Evolutionary conservation across 2,888 invertebrate genomes (phyloP).

Genomic region (Noctuana brunneofusca): DNA sequence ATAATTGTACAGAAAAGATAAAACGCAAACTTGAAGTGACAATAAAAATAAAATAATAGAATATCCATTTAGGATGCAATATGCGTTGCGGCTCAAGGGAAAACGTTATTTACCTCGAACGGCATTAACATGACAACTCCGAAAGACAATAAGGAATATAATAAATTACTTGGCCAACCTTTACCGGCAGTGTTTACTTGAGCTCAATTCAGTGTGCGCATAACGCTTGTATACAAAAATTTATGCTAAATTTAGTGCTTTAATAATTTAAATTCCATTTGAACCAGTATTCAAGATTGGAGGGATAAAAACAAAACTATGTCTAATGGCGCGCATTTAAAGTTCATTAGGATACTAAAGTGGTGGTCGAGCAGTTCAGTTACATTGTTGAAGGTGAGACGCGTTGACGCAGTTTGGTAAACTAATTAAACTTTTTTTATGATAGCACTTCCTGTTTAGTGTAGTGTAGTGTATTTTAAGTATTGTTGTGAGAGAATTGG

Average conservation of each 20-base stretch:
- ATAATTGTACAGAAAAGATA: not conserved
- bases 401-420: not conserved
- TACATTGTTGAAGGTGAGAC: constrained; percentile 7
- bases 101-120: constrained; percentile 48
- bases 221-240: not conserved
- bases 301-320: not conserved
- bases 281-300: not conserved
- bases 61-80: constrained; percentile 16
- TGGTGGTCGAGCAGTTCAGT: not conserved
- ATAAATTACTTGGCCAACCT: constrained; percentile 50
- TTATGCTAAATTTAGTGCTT: no score
- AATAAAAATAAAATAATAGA: not conserved
- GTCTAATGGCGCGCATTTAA: not conserved
- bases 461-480: not conserved
- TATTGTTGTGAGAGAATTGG: not conserved
- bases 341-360: not conserved
- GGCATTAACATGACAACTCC: constrained; percentile 59
- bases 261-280: not conserved
- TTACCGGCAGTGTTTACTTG: constrained; percentile 39
- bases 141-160: constrained; percentile 54
- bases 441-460: not conserved
- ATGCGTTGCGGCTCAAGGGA: constrained; percentile 48
- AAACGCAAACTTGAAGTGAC: not conserved
- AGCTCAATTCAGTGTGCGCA: constrained; percentile 10
- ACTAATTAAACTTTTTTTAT: constrained; percentile 2